Percentiles rank a stretch among this genome's conserved stretches.
Conservation (phyloP, 1,140 invertebrate species). For the Macrocentrus cingulum region DNA sequence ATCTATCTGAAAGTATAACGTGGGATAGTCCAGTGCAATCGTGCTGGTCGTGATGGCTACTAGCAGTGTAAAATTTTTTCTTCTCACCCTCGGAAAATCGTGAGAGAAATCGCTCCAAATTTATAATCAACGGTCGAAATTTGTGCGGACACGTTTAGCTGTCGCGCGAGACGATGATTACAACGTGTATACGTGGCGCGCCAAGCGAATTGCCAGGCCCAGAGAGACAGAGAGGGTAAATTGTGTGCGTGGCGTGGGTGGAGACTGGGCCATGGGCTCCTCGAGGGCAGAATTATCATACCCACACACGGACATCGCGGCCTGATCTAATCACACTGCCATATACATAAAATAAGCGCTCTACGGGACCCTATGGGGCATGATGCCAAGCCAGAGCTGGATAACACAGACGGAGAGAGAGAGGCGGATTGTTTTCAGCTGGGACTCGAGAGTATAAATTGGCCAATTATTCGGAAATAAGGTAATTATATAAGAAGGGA, state of each 20-base stretch:
- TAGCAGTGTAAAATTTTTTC: constrained; percentile 5
- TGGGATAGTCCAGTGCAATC: constrained; percentile 30
- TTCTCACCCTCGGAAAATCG: constrained; percentile 9
- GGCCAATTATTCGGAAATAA: constrained; percentile 61
- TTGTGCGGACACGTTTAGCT: constrained; percentile 1
- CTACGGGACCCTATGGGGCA: constrained; percentile 52
- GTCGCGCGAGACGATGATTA: constrained; percentile 14
- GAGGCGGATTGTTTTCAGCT: constrained; percentile 58
- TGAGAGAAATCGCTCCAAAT: constrained; percentile 20
- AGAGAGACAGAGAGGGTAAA: constrained; percentile 1
- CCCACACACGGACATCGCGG: constrained; percentile 46
- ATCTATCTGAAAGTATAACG: constrained; percentile 40
- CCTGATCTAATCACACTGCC: constrained; percentile 59
- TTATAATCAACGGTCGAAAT: too few species aligned
- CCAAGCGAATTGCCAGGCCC: constrained; percentile 27
- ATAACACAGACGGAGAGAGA: constrained; percentile 25
- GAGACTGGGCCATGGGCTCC: constrained; percentile 53
- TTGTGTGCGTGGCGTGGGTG: constrained; percentile 54
- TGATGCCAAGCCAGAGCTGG: constrained; percentile 35
- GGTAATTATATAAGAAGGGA: constrained; percentile 60
- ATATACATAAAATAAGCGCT: constrained; percentile 60
- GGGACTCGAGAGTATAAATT: constrained; percentile 60
- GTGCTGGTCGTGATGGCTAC: constrained; percentile 24
- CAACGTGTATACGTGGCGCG: constrained; percentile 9
- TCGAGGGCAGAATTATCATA: constrained; percentile 59